Evolutionary conservation across 2,888 invertebrate genomes (phyloP).

Genomic region (Apamea monoglypha): DNA sequence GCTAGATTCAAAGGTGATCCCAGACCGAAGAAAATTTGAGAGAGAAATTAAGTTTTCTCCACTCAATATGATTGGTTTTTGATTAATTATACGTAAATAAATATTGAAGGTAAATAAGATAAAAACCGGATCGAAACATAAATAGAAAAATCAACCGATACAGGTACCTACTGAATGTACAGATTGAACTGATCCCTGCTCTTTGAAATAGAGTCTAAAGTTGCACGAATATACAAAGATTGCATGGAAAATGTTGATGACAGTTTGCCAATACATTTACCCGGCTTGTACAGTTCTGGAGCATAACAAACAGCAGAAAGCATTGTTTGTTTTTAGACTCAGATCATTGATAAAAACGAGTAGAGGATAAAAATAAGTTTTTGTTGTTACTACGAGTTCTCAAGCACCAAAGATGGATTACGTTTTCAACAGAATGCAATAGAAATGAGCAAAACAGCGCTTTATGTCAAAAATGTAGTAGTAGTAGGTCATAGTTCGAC

Average conservation of each 20-base stretch:
- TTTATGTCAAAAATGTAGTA: not conserved
- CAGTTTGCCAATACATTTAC: constrained; percentile 2
- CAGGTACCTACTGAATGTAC: not conserved
- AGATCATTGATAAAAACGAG: constrained; percentile 1
- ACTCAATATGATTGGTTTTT: constrained; percentile 24
- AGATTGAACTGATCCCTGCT: constrained; percentile 3
- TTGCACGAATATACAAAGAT: not conserved
- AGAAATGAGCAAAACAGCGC: not conserved
- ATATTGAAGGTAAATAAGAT: constrained; percentile 10
- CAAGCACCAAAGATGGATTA: not conserved
- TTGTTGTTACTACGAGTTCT: not conserved
- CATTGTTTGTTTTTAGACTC: not conserved
- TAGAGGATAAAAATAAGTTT: not conserved
- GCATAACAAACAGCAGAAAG: not conserved
- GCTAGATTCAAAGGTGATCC: not conserved
- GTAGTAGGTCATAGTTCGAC: not conserved
- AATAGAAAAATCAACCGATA: not conserved
- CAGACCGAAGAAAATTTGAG: not conserved
- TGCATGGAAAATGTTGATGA: not conserved
- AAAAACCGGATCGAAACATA: not conserved
- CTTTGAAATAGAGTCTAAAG: constrained; percentile 9
- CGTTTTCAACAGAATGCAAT: not conserved
- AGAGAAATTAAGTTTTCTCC: constrained; percentile 1
- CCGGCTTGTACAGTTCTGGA: not conserved
- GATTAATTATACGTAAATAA: constrained; percentile 27